These are phyloP conservation scores for Sebastes baramenuke DNA, from an alignment of 2,797 vertebrate genomes.

Conservation along the genomic window DNA sequence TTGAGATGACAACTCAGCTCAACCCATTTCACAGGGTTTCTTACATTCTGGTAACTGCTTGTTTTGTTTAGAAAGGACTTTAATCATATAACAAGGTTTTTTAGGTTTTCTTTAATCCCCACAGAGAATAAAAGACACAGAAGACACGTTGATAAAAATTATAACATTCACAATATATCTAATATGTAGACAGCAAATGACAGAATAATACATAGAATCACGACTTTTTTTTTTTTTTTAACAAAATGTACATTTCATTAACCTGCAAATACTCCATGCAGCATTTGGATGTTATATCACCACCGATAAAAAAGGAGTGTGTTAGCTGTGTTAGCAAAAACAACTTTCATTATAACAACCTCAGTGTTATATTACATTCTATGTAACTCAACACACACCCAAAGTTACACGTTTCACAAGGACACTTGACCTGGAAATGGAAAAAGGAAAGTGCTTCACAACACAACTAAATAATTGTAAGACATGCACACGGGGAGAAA, in stretches of 20 bases:
- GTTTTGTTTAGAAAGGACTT: slow-evolving; percentile 25
- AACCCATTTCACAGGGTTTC: not conserved
- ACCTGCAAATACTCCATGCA: slow-evolving; percentile 67
- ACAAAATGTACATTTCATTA: slow-evolving; percentile 51
- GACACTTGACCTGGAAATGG: slow-evolving; percentile 72
- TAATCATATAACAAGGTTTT: slow-evolving; percentile 8
- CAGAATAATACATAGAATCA: slow-evolving; percentile 49
- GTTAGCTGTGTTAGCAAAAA: slow-evolving; percentile 50
- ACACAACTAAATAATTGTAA: slow-evolving; percentile 23
- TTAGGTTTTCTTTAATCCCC: slow-evolving; percentile 58
- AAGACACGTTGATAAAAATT: slow-evolving; percentile 54
- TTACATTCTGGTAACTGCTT: slow-evolving; percentile 1
- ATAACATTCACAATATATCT: slow-evolving; percentile 56
- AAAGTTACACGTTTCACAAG: slow-evolving; percentile 69
- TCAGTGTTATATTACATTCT: slow-evolving; percentile 64
- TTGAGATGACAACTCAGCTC: slow-evolving; percentile 34
- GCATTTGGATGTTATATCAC: slow-evolving; percentile 47
- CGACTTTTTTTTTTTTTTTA: slow-evolving; percentile 1
- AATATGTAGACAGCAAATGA: slow-evolving; percentile 50
- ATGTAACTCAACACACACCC: slow-evolving; percentile 46
- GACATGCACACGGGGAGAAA: slow-evolving; percentile 28
- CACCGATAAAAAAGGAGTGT: slow-evolving; percentile 30
- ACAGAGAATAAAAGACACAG: slow-evolving; percentile 56
- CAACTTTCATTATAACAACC: slow-evolving; percentile 11
- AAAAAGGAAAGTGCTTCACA: slow-evolving; percentile 52